Evolutionary conservation across 2,113 vertebrate species (phyloP).

Genomic region (Scopus umbretta): DNA sequence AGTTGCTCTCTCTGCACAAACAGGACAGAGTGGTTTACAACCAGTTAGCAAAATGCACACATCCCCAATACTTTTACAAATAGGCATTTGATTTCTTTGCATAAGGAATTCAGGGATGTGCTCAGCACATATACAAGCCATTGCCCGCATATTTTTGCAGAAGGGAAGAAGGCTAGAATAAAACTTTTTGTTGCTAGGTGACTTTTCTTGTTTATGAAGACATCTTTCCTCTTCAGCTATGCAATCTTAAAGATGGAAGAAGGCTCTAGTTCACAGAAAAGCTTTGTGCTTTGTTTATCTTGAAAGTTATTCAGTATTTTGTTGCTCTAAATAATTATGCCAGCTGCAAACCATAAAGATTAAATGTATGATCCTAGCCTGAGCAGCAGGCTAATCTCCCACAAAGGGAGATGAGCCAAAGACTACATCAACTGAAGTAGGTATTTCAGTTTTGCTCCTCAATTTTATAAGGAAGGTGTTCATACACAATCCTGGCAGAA

Average conservation of each 20-base stretch:
- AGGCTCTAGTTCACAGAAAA: not conserved
- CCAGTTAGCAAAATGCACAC: not conserved
- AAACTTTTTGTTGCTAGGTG: not conserved
- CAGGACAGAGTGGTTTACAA: not conserved
- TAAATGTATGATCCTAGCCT: not conserved
- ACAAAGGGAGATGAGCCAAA: not conserved
- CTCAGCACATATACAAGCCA: not conserved
- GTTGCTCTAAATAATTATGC: not conserved
- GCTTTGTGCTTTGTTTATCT: not conserved
- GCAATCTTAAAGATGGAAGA: not conserved
- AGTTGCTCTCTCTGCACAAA: not conserved
- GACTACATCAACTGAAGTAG: not conserved
- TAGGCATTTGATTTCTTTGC: not conserved
- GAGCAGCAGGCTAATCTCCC: not conserved
- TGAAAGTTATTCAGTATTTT: not conserved
- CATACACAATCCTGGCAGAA: not conserved
- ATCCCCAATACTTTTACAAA: not conserved
- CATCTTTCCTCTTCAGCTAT: not conserved
- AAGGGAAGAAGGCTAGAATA: not conserved
- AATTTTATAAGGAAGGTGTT: not conserved
- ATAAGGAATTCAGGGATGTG: not conserved
- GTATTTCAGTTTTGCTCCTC: not conserved
- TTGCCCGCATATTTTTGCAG: not conserved
- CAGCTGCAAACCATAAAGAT: not conserved
- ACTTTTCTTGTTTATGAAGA: not conserved